Evolutionary conservation across 1,140 invertebrate species (phyloP), one percentile per base, ranked within the genome.

Genomic region (Anastatus disparis): DNA sequence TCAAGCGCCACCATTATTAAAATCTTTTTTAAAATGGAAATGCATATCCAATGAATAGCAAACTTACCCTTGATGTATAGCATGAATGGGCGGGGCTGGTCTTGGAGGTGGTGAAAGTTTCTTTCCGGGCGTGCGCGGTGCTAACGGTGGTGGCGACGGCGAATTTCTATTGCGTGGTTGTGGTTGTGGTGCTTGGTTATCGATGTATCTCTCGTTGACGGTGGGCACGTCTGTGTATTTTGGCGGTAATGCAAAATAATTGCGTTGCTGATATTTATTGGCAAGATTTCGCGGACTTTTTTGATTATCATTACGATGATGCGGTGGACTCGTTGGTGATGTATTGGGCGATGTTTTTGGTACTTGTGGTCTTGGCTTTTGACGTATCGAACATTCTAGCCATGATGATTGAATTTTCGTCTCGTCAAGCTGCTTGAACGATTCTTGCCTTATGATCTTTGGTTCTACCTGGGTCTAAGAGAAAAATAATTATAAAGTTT

Each of bases 81-180:
- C 61, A 31, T 80, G 81, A 4, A 46, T 1, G 7, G 78, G 82
- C 27, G 83, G 84, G 13, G 85, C 84, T 7, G 85, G 85, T 71
- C 84, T 77, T 0, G 85, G 85, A 20, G 85, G 85, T 4, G 82
- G 84, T 6, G 85, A 83, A 9, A 85, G 82, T 17, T 78, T 86
- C 15, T 80, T 80, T 0, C 79, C 72, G 0, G 80, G 78, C 7
- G 76, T 81, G 13, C 85, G 75, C 3, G 85, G 85, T 7, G 82
- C 85, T 6, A 86, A 64, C 26, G 84, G 83, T 17, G 84, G 83
- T 0, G 84, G 82, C 6, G 82, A 77, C 13, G 82, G 71, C 0
- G 79, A 78, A 35, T 35, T 10, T 35, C 31, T 4, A 6, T 4
- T 35, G 4, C 31, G 31, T 35, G 31, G 31, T 35, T 4, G 31